Percentiles rank a stretch among this genome's conserved stretches.
Evolutionary conservation across 2,888 invertebrate species (phyloP).

Genomic region (Panorpa germanica): DNA sequence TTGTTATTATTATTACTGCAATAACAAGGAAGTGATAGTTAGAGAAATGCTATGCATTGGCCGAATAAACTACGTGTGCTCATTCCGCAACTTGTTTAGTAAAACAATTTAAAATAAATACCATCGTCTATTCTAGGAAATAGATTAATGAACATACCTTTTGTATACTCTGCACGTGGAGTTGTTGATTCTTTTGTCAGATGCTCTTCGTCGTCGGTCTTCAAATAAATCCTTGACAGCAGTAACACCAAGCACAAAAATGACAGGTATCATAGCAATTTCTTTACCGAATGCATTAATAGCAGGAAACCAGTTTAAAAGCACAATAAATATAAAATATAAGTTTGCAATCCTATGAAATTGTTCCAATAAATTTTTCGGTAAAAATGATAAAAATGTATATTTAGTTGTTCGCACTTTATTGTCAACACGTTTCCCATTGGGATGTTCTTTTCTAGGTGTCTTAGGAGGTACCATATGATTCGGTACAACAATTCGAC

Average conservation of each 20-base stretch:
- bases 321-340: slow-evolving; percentile 91
- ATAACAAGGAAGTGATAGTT: too few species aligned
- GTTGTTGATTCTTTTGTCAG: slow-evolving; percentile 88
- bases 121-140: too few species aligned
- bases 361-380: slow-evolving; percentile 91
- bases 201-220: slow-evolving; percentile 71
- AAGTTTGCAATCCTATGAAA: slow-evolving; percentile 95
- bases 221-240: slow-evolving; percentile 91
- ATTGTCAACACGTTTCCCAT: slow-evolving; percentile 64
- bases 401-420: slow-evolving; percentile 90
- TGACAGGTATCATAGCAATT: slow-evolving; percentile 84
- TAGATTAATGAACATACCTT: slow-evolving; percentile 41
- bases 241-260: slow-evolving; percentile 87
- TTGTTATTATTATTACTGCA: too few species aligned
- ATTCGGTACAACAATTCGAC: slow-evolving; percentile 64
- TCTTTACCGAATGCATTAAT: slow-evolving; percentile 93
- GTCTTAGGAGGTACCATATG: slow-evolving; percentile 68
- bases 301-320: slow-evolving; percentile 89
- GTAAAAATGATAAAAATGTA: slow-evolving; percentile 80
- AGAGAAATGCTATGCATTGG: too few species aligned
- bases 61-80: too few species aligned
- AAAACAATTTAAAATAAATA: too few species aligned
- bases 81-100: too few species aligned
- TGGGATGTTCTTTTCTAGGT: slow-evolving; percentile 63
- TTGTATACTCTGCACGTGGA: slow-evolving; percentile 81